Conservation (phyloP, 2,113 vertebrate species). For the Gracilinanus agilis region DNA sequence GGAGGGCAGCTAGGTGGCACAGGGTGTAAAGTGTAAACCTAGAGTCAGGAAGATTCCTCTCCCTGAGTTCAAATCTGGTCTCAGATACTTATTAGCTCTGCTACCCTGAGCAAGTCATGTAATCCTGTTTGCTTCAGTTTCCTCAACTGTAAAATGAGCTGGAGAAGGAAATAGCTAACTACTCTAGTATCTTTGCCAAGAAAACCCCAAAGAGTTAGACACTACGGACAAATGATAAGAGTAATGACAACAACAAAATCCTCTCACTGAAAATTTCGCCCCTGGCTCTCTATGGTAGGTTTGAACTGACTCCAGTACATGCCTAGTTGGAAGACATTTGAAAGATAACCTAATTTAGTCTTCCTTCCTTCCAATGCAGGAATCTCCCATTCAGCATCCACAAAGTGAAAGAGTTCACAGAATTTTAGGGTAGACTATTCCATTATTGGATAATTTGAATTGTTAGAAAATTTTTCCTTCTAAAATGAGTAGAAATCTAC, state of each 20-base stretch:
- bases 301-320: not conserved
- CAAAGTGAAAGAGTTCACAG: not conserved
- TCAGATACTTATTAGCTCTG: not conserved
- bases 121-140: conserved; percentile 4
- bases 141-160: not conserved
- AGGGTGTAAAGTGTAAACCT: not conserved
- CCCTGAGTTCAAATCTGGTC: not conserved
- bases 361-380: not conserved
- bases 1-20: not conserved
- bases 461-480: not conserved
- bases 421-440: not conserved
- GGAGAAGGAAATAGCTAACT: not conserved
- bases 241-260: not conserved
- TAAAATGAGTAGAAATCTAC: not conserved
- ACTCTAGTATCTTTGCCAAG: not conserved
- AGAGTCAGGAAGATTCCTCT: not conserved
- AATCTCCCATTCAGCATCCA: not conserved
- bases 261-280: not conserved
- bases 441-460: not conserved
- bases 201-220: not conserved
- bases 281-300: not conserved
- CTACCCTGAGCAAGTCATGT: not conserved
- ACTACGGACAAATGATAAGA: not conserved
- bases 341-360: not conserved
- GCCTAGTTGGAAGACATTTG: not conserved